Percentiles rank a stretch among this genome's conserved stretches.
These are phyloP conservation scores for Chiloscyllium plagiosum DNA, from an alignment of 2,113 vertebrate genomes.

Conservation along the genomic window DNA sequence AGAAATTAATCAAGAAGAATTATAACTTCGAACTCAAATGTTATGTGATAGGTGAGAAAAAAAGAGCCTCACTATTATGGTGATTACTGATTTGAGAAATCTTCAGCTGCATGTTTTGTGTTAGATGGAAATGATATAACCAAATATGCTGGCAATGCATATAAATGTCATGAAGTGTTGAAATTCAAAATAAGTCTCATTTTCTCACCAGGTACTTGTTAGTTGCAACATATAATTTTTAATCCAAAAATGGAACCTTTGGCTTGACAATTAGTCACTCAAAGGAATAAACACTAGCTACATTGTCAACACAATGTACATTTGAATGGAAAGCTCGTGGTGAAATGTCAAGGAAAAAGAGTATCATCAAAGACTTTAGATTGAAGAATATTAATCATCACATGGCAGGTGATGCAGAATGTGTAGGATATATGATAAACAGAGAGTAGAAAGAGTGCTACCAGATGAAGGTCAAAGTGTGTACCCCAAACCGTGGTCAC, in stretches of 20 bases:
- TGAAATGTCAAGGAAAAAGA: constrained; percentile 4
- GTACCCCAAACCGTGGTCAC: background rate
- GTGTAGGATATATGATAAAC: background rate
- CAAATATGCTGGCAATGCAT: background rate
- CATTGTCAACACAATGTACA: background rate
- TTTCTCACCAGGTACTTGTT: constrained; percentile 26
- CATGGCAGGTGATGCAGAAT: background rate
- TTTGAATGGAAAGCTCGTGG: background rate
- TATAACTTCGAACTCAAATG: background rate
- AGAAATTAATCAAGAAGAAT: background rate
- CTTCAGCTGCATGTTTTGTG: background rate
- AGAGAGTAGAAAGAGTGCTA: background rate
- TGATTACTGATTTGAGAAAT: background rate
- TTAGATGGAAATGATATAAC: background rate
- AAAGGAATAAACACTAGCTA: constrained; percentile 13
- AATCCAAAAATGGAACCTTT: constrained; percentile 30
- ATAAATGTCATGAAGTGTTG: background rate
- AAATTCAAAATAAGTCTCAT: background rate
- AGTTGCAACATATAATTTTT: constrained; percentile 21
- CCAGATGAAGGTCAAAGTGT: background rate
- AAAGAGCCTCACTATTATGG: background rate
- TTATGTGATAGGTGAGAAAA: background rate
- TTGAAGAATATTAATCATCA: constrained; percentile 10
- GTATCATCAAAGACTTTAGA: background rate
- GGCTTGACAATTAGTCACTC: constrained; percentile 26